These are phyloP conservation scores for Pocillopora meandrina DNA, from an alignment of 92 coral and sea anemone genomes.

Conservation along the genomic window DNA sequence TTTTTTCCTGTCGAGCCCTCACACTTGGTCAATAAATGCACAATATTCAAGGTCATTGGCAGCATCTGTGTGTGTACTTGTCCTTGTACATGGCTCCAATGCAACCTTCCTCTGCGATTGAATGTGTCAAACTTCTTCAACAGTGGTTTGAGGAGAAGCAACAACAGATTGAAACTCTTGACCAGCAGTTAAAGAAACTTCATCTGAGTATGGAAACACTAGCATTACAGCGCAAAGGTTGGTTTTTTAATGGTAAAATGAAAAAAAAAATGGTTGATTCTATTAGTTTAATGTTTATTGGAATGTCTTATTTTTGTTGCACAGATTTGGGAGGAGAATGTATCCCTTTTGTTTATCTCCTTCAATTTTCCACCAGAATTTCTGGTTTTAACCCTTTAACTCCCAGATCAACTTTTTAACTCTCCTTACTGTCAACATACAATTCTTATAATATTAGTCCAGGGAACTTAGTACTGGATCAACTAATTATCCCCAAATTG, in stretches of 20 bases:
- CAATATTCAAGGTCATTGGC: background rate
- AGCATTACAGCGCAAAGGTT: conserved; percentile 88
- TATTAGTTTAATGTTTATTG: background rate
- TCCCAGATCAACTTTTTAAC: too few species aligned
- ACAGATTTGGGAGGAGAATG: background rate
- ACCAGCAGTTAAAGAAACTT: conserved; percentile 92
- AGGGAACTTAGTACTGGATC: too few species aligned
- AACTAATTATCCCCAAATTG: too few species aligned
- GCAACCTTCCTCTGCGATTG: too few species aligned
- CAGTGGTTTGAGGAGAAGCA: conserved; percentile 99
- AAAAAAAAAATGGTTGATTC: background rate
- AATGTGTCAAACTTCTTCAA: background rate
- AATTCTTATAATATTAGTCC: too few species aligned
- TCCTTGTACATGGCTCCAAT: background rate
- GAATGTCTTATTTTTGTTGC: background rate
- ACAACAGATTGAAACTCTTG: conserved; percentile 89
- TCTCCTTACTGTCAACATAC: too few species aligned
- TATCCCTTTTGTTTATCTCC: background rate
- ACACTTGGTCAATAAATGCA: too few species aligned
- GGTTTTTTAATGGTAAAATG: background rate
- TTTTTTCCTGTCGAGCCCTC: background rate
- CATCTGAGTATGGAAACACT: conserved; percentile 90
- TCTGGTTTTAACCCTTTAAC: too few species aligned
- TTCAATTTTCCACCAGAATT: too few species aligned
- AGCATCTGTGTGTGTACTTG: background rate